phyloP scores from a whole-genome alignment of 2,113 vertebrate genomes.

The Myotis yumanensis region DNA sequence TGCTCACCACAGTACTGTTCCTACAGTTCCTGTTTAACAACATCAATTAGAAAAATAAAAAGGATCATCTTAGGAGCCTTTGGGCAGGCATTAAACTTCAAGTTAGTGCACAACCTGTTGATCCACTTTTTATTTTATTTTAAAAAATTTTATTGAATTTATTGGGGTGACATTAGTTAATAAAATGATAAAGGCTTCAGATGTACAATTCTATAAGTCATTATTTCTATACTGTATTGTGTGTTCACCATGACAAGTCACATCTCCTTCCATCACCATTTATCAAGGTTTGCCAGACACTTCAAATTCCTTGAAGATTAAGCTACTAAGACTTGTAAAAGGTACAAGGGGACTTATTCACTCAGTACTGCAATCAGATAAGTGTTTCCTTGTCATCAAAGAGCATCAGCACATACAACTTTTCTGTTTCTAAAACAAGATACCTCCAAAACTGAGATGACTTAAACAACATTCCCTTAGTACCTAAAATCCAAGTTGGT shows the following conservation, averaged over 20 bases:
- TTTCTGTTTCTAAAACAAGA: constrained; percentile 40
- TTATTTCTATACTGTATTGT: background rate
- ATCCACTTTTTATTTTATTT: background rate
- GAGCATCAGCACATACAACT: background rate
- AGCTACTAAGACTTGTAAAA: constrained; percentile 39
- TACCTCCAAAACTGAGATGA: background rate
- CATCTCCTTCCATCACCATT: background rate
- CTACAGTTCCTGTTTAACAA: constrained; percentile 54
- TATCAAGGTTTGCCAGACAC: constrained; percentile 62
- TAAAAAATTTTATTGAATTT: background rate
- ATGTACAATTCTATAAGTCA: background rate
- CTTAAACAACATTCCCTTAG: background rate
- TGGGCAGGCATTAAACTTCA: constrained; percentile 35
- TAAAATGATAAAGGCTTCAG: background rate
- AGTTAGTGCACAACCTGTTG: constrained; percentile 53
- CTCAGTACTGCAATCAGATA: constrained; percentile 8
- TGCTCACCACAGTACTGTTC: background rate
- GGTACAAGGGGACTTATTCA: constrained; percentile 3
- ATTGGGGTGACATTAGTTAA: background rate
- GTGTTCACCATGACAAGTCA: background rate
- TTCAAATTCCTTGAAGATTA: constrained; percentile 37
- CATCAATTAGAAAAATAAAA: constrained; percentile 69
- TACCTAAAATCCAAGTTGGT: constrained; percentile 18
- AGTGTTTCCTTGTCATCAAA: constrained; percentile 5
- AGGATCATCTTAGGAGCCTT: constrained; percentile 59